Conservation (phyloP, 2,797 vertebrate genomes). For the Microctenopoma stevenorrisi region DNA sequence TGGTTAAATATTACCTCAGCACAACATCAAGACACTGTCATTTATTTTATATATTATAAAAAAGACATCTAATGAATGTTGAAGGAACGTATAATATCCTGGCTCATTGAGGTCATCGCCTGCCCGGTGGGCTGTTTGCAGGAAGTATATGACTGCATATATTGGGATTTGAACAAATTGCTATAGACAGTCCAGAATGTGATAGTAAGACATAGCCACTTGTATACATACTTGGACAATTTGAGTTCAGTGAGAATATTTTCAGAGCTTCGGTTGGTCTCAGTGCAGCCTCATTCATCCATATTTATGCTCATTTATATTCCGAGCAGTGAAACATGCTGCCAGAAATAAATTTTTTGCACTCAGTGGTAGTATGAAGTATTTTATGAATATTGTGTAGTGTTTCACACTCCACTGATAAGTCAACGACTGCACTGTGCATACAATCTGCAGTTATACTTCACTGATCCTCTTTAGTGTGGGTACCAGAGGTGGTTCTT, state of each 20-base stretch:
- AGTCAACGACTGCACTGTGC: not conserved
- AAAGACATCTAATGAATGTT: not conserved
- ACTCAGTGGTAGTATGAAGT: not conserved
- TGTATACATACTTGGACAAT: not conserved
- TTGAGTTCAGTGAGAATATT: not conserved
- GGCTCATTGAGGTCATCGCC: not conserved
- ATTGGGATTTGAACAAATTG: not conserved
- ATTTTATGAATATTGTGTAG: not conserved
- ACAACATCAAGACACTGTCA: not conserved
- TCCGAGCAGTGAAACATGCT: constrained; percentile 19
- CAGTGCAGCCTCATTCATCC: constrained; percentile 5
- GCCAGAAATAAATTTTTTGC: not conserved
- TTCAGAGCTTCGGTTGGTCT: no score
- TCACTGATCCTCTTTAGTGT: not conserved
- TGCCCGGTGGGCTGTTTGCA: not conserved
- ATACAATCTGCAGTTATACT: not conserved
- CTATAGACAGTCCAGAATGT: not conserved
- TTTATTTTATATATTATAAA: not conserved
- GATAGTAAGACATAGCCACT: not conserved
- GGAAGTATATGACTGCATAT: not conserved
- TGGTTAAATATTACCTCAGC: not conserved
- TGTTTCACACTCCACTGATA: not conserved
- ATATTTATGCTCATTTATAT: constrained; percentile 31
- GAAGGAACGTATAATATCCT: not conserved
- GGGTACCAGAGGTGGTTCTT: not conserved